Evolutionary conservation across 2,113 vertebrate genomes (phyloP), one percentile per base, ranked within the genome.

Genomic region (Lycocorax pyrrhopterus): DNA sequence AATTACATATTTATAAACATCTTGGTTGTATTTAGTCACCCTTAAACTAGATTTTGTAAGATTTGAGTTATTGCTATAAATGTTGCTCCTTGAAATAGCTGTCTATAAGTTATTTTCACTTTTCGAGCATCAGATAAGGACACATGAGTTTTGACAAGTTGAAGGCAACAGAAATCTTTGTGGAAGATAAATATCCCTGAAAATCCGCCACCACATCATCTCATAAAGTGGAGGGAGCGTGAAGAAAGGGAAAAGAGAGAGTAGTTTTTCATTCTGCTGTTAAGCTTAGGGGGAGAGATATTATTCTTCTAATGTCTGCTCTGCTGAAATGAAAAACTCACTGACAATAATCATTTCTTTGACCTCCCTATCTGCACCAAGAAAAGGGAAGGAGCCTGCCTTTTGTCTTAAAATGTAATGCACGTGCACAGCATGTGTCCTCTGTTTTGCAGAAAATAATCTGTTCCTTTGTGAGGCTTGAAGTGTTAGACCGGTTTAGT

Each of bases 281-380:
- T 94, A 66, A 93, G 92, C 92, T 96, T 93, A 86, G 88, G 91
- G 94, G 87, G 93, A 94, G 53, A 69, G 90, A 89, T 92, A 56
- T 14, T 91, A 58, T 90, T 96, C 90, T 93, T 93, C 90, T 92
- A 84, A 93, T 62, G 85, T 86, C 91, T 96, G 41, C 66, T 89
- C 79, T 84, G 76, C 87, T 93, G 81, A 93, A 91, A 93, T 95
- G 93, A 93, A 92, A 93, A 95, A 49, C 76, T 89, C 79, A 51
- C 43, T 86, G 90, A 64, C 83, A 94, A 20, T 85, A 89, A 83
- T 87, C 0, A 83, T 90, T 90, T 87, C 71, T 93, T 79, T 80
- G 69, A 87, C 89, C 84, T 90, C 64, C 83, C 89, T 92, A 18
- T 87, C 88, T 80, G 30, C 39, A 52, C 60, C 51, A 43, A 56